Percentiles rank a stretch among this genome's conserved stretches.
Conservation (phyloP, 2,113 vertebrate species). For the Psittacara wagleri region DNA sequence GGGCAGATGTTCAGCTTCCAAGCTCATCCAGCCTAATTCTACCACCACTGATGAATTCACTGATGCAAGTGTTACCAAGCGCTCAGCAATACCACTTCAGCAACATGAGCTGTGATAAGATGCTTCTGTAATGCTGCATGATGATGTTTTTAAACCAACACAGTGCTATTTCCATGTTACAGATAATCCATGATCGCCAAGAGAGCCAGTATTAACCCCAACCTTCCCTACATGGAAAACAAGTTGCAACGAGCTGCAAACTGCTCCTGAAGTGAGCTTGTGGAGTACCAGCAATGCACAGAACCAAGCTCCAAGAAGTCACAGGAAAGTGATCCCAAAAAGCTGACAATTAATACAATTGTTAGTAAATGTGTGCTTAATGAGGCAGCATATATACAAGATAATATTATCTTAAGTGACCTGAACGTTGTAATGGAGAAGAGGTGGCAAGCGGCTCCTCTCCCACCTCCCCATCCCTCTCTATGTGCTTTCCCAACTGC, state of each 20-base stretch:
- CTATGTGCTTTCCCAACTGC: not conserved
- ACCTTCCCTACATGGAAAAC: not conserved
- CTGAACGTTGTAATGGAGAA: not conserved
- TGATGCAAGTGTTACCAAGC: not conserved
- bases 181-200: not conserved
- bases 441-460: not conserved
- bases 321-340: not conserved
- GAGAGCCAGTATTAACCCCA: not conserved
- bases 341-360: not conserved
- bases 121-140: not conserved
- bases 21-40: not conserved
- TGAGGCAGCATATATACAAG: conserved; percentile 2
- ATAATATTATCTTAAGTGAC: not conserved
- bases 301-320: not conserved
- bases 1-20: not conserved
- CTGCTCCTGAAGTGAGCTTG: not conserved
- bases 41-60: not conserved
- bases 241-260: not conserved
- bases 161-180: not conserved
- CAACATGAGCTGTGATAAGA: not conserved
- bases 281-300: not conserved
- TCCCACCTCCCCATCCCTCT: not conserved
- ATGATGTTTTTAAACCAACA: not conserved
- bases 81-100: not conserved
- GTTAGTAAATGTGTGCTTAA: not conserved